A percentile compares a stretch with the other conserved stretches of the same genome.
phyloP scores from a whole-genome alignment of 2,888 invertebrate species.

The Tholera decimalis region DNA sequence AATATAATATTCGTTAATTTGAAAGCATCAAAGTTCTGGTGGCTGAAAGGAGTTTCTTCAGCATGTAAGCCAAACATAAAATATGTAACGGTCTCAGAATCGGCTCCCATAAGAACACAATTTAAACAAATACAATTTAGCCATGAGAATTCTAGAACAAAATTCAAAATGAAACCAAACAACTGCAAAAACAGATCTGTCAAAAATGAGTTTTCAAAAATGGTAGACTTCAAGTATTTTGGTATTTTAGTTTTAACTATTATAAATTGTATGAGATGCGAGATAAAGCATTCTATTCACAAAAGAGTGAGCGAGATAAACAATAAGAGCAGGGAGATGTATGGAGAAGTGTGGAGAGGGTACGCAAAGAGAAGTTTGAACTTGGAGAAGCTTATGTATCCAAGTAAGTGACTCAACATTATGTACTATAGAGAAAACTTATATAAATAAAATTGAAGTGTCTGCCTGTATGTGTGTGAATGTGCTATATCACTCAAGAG shows the following conservation, averaged over 20 bases:
- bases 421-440: too few relatives aligned
- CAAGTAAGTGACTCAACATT: conserved; percentile 44
- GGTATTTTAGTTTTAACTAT: conserved; percentile 31
- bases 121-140: conserved; percentile 4
- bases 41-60: background rate
- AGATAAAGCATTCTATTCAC: conserved; percentile 14
- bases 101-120: background rate
- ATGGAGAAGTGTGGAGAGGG: conserved; percentile 24
- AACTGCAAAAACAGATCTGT: conserved; percentile 12
- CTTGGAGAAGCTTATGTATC: conserved; percentile 45
- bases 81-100: too few relatives aligned
- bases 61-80: background rate
- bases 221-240: conserved; percentile 30
- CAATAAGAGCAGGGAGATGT: conserved; percentile 39
- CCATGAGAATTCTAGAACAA: conserved; percentile 10
- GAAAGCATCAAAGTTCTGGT: too few relatives aligned
- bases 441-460: too few relatives aligned
- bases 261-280: conserved; percentile 24
- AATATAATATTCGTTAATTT: too few relatives aligned
- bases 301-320: conserved; percentile 34
- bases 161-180: conserved; percentile 25
- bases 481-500: too few relatives aligned
- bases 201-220: conserved; percentile 35
- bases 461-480: too few relatives aligned
- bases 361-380: conserved; percentile 3